A percentile compares a stretch with the other conserved stretches of the same genome.
Conservation (phyloP, 35 echinoderm and acorn worm species). For the Heliocidaris tuberculata region DNA sequence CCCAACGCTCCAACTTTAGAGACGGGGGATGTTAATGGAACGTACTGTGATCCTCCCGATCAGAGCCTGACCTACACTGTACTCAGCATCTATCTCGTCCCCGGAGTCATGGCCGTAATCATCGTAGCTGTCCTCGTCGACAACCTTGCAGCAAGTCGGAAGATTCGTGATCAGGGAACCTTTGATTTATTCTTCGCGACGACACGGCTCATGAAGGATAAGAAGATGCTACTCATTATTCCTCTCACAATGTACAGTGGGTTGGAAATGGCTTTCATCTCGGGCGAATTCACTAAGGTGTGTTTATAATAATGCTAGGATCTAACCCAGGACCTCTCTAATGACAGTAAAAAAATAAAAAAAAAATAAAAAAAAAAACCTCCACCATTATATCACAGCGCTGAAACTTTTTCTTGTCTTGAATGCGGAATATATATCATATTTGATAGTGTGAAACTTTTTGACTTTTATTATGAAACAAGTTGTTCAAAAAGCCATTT, state of each 20-base stretch:
- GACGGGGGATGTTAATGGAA: constrained; percentile 31
- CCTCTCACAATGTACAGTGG: constrained; percentile 91
- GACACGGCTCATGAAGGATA: constrained; percentile 61
- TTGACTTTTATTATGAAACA: no score
- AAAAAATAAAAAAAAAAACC: no score
- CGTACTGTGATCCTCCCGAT: constrained; percentile 76
- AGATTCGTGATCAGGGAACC: constrained; percentile 44
- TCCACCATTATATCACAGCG: no score
- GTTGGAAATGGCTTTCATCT: constrained; percentile 91
- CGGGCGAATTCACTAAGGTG: constrained; percentile 94
- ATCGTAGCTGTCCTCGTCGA: constrained; percentile 68
- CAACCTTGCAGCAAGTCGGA: constrained; percentile 50
- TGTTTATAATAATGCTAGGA: background rate
- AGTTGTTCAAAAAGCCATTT: no score
- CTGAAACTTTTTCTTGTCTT: no score
- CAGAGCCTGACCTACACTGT: constrained; percentile 67
- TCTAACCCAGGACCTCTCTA: no score
- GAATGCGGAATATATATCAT: no score
- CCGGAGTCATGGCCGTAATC: constrained; percentile 70
- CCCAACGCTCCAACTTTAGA: constrained; percentile 11
- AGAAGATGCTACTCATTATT: constrained; percentile 66
- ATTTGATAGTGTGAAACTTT: no score
- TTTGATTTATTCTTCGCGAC: constrained; percentile 78
- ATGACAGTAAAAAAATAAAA: no score
- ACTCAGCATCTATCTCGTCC: constrained; percentile 71